A percentile compares a stretch with the other conserved stretches of the same genome.
These are phyloP conservation scores for Meriones unguiculatus DNA, from an alignment of 2,113 vertebrate species.

Conservation along the genomic window DNA sequence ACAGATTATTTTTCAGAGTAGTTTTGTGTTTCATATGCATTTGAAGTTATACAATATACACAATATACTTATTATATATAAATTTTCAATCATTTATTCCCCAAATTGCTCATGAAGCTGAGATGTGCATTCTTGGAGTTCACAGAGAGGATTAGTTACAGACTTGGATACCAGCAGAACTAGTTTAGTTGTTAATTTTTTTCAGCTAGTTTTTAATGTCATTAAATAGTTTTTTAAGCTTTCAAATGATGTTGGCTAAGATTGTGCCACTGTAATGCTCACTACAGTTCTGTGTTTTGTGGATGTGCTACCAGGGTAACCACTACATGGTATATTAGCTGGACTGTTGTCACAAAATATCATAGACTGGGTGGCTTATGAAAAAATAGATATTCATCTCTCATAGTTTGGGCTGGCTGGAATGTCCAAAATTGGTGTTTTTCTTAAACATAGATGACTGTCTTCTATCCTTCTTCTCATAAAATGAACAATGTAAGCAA, in stretches of 20 bases:
- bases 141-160: not conserved
- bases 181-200: constrained; percentile 43
- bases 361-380: not conserved
- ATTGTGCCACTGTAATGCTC: not conserved
- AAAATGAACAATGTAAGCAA: not conserved
- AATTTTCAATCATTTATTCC: not conserved
- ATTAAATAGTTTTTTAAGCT: not conserved
- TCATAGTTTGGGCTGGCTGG: not conserved
- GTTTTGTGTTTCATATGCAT: constrained; percentile 10
- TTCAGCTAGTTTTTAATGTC: not conserved
- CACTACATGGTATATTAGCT: not conserved
- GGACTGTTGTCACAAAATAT: not conserved
- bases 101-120: not conserved
- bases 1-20: not conserved
- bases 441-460: not conserved
- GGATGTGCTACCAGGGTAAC: not conserved
- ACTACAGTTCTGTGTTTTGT: not conserved
- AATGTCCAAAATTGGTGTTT: not conserved
- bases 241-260: not conserved
- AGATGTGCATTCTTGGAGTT: constrained; percentile 43
- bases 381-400: not conserved
- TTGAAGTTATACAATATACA: not conserved
- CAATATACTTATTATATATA: not conserved
- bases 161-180: not conserved
- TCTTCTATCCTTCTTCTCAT: not conserved